phyloP scores from a whole-genome alignment of 2,797 vertebrate genomes.

The Fistularia tabacaria region DNA sequence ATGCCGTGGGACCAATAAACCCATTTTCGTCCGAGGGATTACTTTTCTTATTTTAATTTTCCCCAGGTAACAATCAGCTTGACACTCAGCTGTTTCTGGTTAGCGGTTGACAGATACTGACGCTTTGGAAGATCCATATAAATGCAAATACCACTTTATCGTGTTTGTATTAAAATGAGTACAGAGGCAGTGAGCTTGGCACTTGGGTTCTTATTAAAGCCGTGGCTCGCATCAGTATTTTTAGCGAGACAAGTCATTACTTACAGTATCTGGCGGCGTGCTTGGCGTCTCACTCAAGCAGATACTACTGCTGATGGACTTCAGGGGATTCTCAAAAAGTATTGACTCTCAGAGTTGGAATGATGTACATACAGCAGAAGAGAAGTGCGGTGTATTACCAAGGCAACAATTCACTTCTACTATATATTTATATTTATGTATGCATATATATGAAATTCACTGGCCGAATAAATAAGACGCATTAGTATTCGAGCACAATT shows the following conservation, averaged over 20 bases:
- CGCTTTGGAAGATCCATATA: constrained; percentile 75
- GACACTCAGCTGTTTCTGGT: constrained; percentile 64
- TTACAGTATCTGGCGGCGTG: constrained; percentile 44
- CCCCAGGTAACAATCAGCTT: constrained; percentile 73
- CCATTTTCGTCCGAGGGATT: constrained; percentile 71
- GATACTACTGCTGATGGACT: constrained; percentile 48
- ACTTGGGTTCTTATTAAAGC: constrained; percentile 62
- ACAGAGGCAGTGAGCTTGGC: constrained; percentile 42
- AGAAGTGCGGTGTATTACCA: too few species aligned
- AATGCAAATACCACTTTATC: constrained; percentile 80
- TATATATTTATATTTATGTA: not conserved
- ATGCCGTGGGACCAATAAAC: constrained; percentile 59
- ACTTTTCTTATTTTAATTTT: constrained; percentile 78
- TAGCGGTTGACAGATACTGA: constrained; percentile 53
- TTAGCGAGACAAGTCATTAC: constrained; percentile 59
- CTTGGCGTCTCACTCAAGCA: constrained; percentile 39
- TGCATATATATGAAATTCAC: not conserved
- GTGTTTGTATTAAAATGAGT: constrained; percentile 75
- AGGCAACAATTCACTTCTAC: too few species aligned
- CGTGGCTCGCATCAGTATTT: constrained; percentile 49
- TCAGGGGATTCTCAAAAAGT: constrained; percentile 40
- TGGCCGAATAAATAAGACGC: too few species aligned
- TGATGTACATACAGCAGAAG: constrained; percentile 31
- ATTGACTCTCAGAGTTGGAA: constrained; percentile 42
- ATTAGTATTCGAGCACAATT: too few species aligned